These are phyloP conservation scores for Orius insidiosus DNA, from an alignment of 1,140 invertebrate species.

Conservation along the genomic window DNA sequence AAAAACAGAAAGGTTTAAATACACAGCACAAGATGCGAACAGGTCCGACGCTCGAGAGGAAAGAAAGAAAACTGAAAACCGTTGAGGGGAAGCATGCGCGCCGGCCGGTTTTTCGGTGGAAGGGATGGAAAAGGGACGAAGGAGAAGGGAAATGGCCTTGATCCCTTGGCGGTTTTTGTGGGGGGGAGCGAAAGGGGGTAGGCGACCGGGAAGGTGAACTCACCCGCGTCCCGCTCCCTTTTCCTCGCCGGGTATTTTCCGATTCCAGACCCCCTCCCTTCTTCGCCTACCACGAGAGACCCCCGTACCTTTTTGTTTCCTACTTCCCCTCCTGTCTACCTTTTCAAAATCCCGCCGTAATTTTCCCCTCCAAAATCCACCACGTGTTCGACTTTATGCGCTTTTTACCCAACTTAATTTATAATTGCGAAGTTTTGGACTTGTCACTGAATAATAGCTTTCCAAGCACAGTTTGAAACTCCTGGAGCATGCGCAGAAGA, in stretches of 20 bases:
- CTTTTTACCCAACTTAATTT: too few species aligned
- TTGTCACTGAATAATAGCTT: too few species aligned
- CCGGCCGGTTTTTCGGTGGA: conserved; percentile 7
- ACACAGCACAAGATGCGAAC: too few species aligned
- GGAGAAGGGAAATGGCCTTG: not conserved
- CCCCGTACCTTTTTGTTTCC: not conserved
- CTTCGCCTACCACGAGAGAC: not conserved
- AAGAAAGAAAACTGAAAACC: too few species aligned
- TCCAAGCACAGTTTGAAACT: too few species aligned
- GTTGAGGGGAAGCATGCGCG: not conserved
- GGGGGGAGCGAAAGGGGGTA: conserved; percentile 5
- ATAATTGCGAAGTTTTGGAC: too few species aligned
- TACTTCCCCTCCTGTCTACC: not conserved
- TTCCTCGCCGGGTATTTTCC: conserved; percentile 2
- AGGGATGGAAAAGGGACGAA: not conserved
- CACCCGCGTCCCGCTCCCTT: conserved; percentile 1
- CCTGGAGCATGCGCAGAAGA: too few species aligned
- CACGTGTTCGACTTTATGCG: not conserved
- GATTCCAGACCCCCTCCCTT: not conserved
- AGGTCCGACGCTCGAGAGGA: too few species aligned
- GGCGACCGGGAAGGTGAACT: conserved; percentile 9
- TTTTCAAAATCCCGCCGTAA: not conserved
- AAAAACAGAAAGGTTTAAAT: not conserved
- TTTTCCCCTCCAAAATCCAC: not conserved
- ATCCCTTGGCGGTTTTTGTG: not conserved